These are phyloP conservation scores for Monochamus alternatus DNA, from an alignment of 2,888 invertebrate genomes.

Conservation along the genomic window DNA sequence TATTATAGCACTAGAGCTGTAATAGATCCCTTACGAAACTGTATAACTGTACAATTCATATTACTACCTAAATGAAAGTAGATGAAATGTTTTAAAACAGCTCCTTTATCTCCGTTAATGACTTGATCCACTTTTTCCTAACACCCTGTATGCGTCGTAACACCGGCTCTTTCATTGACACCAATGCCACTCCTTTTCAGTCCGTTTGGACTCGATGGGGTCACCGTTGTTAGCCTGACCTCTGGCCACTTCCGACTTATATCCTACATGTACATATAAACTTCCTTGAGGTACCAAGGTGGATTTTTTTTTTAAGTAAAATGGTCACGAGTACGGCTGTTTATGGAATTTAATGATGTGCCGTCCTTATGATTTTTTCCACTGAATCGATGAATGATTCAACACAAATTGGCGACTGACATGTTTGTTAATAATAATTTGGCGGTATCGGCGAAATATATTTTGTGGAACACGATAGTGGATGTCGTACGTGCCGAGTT, in stretches of 20 bases:
- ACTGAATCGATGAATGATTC: conserved; percentile 31
- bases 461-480: background rate
- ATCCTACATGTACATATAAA: background rate
- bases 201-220: conserved; percentile 18
- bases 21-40: too few species aligned
- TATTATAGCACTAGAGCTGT: too few species aligned
- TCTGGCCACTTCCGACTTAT: conserved; percentile 21
- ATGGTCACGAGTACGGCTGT: conserved; percentile 24
- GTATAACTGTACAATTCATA: too few species aligned
- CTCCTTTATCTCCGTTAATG: too few species aligned
- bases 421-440: conserved; percentile 26
- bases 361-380: conserved; percentile 14
- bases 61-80: too few species aligned
- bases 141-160: background rate
- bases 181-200: conserved; percentile 24
- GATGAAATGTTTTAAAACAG: too few species aligned
- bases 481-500: background rate
- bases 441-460: conserved; percentile 4
- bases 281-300: conserved; percentile 19
- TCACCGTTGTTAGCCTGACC: conserved; percentile 24
- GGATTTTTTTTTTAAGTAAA: conserved; percentile 29
- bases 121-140: too few species aligned
- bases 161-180: conserved; percentile 29
- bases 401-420: conserved; percentile 5
- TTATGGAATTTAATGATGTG: conserved; percentile 22